Conservation (phyloP, 2,113 vertebrate genomes). For the Oreochromis tanganicae region DNA sequence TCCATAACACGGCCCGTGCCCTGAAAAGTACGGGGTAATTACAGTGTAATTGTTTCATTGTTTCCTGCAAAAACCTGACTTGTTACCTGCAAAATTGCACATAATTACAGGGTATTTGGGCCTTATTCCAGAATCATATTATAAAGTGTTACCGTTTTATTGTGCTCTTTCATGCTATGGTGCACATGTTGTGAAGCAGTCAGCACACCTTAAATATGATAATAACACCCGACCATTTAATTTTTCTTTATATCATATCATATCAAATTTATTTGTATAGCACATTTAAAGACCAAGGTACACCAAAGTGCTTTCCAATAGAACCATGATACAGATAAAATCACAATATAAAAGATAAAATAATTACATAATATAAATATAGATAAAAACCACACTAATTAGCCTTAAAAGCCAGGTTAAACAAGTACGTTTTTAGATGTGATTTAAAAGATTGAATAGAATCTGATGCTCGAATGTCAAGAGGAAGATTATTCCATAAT, state of each 20-base stretch:
- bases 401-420: neutral
- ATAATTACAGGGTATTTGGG: accelerated
- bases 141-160: accelerated
- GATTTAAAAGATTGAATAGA: neutral
- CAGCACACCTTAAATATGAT: neutral
- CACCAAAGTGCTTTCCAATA: neutral
- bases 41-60: neutral
- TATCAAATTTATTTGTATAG: neutral
- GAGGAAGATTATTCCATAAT: neutral
- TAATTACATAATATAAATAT: neutral
- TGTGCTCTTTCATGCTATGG: neutral
- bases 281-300: neutral
- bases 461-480: accelerated
- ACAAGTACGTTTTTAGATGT: neutral
- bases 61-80: neutral
- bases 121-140: neutral
- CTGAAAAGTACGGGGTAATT: neutral
- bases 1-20: neutral
- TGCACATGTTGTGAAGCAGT: accelerated
- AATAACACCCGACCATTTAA: neutral
- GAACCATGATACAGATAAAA: neutral
- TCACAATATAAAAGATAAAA: neutral
- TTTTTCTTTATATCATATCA: neutral
- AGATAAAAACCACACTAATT: neutral
- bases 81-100: neutral